Evolutionary conservation across 2,113 vertebrate genomes (phyloP).

Genomic region (Diphyllodes magnificus): DNA sequence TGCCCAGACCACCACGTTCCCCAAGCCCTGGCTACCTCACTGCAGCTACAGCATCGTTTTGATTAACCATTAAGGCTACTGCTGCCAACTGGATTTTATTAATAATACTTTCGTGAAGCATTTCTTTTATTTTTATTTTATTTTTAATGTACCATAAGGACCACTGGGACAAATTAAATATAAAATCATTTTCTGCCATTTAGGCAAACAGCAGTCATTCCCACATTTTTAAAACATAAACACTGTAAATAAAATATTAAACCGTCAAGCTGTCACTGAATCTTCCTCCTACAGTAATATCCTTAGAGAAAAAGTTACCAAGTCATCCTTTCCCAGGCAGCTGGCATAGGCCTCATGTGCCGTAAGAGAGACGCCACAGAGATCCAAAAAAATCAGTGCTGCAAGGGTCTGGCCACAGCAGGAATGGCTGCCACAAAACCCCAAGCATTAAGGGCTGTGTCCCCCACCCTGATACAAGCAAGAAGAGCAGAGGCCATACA

Average conservation of each 20-base stretch:
- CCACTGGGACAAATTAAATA: constrained; percentile 37
- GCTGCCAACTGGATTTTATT: background rate
- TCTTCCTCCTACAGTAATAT: constrained; percentile 14
- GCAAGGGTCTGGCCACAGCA: background rate
- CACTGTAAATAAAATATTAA: constrained; percentile 65
- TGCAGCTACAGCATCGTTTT: background rate
- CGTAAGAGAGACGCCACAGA: background rate
- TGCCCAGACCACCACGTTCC: rapidly evolving
- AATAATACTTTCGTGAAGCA: background rate
- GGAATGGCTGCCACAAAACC: background rate
- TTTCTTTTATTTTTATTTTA: background rate
- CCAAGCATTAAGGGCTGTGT: background rate
- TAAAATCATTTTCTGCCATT: constrained; percentile 42
- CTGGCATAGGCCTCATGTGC: background rate
- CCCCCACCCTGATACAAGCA: background rate
- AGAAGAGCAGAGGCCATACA: background rate
- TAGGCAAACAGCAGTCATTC: constrained; percentile 42
- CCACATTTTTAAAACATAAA: constrained; percentile 32
- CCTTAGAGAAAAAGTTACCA: background rate
- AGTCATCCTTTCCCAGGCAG: background rate
- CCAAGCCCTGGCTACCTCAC: rapidly evolving
- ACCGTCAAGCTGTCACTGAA: background rate
- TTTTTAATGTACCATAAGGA: background rate
- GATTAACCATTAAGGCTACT: background rate
- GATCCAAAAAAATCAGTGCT: background rate